phyloP scores from a whole-genome alignment of 1,140 invertebrate genomes.

The Sitobion miscanthi region DNA sequence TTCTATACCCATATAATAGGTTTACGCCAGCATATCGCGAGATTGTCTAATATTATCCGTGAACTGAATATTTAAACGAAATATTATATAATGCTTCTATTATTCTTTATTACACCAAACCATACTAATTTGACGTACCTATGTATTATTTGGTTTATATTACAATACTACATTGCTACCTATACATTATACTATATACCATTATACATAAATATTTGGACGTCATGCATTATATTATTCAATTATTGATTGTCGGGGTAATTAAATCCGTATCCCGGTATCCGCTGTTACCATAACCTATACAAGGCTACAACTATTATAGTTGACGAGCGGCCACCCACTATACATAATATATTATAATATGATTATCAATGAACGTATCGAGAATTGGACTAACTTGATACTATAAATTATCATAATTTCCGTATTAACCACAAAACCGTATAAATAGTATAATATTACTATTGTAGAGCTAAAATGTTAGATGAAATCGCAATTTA shows the following conservation, averaged over 20 bases:
- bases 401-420: background rate
- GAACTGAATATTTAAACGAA: background rate
- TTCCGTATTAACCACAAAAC: background rate
- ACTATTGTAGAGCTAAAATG: background rate
- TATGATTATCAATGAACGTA: background rate
- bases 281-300: background rate
- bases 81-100: background rate
- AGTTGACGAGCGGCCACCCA: background rate
- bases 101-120: background rate
- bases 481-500: background rate
- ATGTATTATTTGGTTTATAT: no score
- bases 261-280: background rate
- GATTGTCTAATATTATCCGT: background rate
- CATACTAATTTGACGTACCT: background rate
- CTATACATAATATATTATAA: background rate
- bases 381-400: background rate
- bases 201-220: background rate
- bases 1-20: background rate
- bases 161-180: no score
- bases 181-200: background rate
- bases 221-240: background rate
- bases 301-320: background rate
- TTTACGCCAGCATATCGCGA: background rate
- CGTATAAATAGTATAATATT: background rate
- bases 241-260: background rate